phyloP scores from a whole-genome alignment of 2,797 vertebrate genomes.

The Ceryle rudis region DNA sequence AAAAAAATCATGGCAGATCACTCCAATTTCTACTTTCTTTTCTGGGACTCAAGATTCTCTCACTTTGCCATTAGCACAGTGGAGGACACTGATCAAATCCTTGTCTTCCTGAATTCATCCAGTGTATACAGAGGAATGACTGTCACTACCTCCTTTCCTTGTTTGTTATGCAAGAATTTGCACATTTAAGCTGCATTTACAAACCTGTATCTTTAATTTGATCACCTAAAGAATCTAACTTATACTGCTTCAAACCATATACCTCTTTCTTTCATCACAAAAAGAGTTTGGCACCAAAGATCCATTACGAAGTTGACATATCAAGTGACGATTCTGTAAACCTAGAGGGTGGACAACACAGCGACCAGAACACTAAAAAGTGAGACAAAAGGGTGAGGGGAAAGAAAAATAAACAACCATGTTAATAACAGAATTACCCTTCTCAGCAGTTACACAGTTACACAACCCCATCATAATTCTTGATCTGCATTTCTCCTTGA shows the following conservation, averaged over 20 bases:
- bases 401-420: not conserved
- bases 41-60: not conserved
- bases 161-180: not conserved
- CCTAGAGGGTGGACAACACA: conserved; percentile 78
- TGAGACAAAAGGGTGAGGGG: not conserved
- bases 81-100: not conserved
- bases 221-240: not conserved
- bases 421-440: not conserved
- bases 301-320: conserved; percentile 81
- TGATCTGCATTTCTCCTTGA: not conserved
- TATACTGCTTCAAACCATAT: not conserved
- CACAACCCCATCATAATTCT: not conserved
- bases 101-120: not conserved
- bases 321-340: conserved; percentile 78
- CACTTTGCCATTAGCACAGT: not conserved
- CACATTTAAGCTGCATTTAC: not conserved
- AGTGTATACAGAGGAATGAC: not conserved
- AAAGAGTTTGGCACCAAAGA: conserved; percentile 70
- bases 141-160: not conserved
- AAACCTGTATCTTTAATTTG: not conserved
- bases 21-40: not conserved
- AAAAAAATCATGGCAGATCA: not conserved
- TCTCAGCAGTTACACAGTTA: not conserved
- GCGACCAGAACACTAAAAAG: conserved; percentile 83
- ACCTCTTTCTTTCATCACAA: conserved; percentile 86